A percentile compares a stretch with the other conserved stretches of the same genome.
Evolutionary conservation across 2,888 invertebrate species (phyloP).

Genomic region (Rotaria macrura): DNA sequence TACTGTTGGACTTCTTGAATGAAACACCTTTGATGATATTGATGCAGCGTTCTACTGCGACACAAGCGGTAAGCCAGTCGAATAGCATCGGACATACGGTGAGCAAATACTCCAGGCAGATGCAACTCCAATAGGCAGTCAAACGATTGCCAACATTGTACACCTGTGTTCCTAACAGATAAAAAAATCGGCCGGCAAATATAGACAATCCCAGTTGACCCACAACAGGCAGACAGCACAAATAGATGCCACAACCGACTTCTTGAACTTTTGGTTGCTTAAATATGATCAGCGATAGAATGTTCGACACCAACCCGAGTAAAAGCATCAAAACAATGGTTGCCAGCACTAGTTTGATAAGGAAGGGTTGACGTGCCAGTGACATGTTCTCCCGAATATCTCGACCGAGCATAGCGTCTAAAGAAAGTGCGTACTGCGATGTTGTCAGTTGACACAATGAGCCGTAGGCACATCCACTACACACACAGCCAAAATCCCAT

Average conservation of each 20-base stretch:
- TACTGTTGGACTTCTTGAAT: neutral
- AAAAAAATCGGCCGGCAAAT: neutral
- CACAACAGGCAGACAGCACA: neutral
- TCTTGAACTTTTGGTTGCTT: neutral
- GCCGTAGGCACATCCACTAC: neutral
- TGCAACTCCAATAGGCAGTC: neutral
- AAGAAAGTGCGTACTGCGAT: neutral
- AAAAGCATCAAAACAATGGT: neutral
- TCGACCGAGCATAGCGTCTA: neutral
- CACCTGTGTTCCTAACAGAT: neutral
- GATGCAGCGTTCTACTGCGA: neutral
- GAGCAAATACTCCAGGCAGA: neutral
- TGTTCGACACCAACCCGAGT: neutral
- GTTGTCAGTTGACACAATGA: neutral
- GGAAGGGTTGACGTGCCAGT: neutral
- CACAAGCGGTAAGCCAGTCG: neutral
- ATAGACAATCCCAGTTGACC: neutral
- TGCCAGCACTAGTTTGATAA: neutral
- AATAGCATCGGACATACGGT: neutral
- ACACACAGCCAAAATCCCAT: neutral
- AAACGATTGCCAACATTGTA: neutral
- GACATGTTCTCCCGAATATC: neutral
- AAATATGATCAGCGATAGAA: neutral
- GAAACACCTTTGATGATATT: neutral
- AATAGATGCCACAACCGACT: neutral